phyloP scores from a whole-genome alignment of 2,113 vertebrate genomes.

The Channa argus region DNA sequence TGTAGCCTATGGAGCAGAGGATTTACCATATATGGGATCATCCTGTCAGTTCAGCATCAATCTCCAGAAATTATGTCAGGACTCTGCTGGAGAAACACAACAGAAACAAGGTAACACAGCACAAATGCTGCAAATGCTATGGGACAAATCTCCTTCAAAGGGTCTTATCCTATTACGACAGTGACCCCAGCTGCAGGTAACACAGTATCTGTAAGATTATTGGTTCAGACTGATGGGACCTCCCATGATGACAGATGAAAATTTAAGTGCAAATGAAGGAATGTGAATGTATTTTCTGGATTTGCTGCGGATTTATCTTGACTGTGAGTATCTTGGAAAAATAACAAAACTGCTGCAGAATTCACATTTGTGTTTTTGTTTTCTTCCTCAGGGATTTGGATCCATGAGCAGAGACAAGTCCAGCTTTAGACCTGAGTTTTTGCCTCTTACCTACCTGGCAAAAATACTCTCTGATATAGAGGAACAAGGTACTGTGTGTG shows the following conservation, averaged over 20 bases:
- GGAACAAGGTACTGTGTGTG: slow-evolving; percentile 83
- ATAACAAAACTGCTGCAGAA: slow-evolving; percentile 9
- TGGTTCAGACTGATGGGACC: no score
- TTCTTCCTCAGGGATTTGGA: slow-evolving; percentile 77
- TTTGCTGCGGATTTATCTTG: slow-evolving; percentile 45
- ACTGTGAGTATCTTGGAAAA: slow-evolving; percentile 9
- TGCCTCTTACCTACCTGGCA: slow-evolving; percentile 91
- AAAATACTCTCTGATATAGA: slow-evolving; percentile 88
- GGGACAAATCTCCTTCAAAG: no score
- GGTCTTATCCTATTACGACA: no score
- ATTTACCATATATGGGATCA: slow-evolving; percentile 90
- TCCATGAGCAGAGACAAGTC: slow-evolving; percentile 77
- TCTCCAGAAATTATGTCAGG: slow-evolving; percentile 89
- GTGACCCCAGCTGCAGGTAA: no score
- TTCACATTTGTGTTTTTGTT: slow-evolving; percentile 33
- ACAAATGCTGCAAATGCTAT: background rate
- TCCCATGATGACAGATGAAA: no score
- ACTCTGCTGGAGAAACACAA: slow-evolving; percentile 83
- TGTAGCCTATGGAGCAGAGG: slow-evolving; percentile 86
- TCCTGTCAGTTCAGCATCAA: slow-evolving; percentile 87
- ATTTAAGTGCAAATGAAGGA: background rate
- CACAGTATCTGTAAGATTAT: no score
- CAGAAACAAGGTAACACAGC: slow-evolving; percentile 82
- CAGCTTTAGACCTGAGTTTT: slow-evolving; percentile 84
- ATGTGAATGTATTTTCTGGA: slow-evolving; percentile 16